Conservation (phyloP, 2,888 invertebrate species). For the Venusia cambrica region DNA sequence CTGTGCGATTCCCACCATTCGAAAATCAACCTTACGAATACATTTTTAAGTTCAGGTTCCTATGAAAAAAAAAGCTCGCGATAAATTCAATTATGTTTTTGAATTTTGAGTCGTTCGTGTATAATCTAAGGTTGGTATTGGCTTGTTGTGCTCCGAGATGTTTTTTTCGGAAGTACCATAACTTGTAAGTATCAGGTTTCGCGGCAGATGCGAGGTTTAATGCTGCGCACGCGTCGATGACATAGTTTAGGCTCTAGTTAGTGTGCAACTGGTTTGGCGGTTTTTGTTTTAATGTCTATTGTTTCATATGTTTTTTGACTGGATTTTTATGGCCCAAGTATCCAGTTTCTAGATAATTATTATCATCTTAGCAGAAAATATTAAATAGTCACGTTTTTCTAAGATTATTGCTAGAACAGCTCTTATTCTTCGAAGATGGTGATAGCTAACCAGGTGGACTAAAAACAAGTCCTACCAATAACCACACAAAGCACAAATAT, state of each 20-base stretch:
- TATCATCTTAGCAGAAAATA: no score
- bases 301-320: constrained; percentile 1
- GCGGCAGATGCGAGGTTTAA: constrained; percentile 62
- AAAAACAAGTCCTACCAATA: no score
- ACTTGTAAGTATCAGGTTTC: constrained; percentile 75
- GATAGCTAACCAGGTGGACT: no score
- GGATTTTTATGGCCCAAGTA: no score
- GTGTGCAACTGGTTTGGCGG: constrained; percentile 10
- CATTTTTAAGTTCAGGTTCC: constrained; percentile 20
- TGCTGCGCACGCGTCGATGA: constrained; percentile 61
- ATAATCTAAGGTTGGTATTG: constrained; percentile 37
- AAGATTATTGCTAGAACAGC: no score
- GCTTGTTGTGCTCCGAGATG: constrained; percentile 22
- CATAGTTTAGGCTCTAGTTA: constrained; percentile 36
- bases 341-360: no score
- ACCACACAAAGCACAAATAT: no score
- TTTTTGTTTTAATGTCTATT: constrained; percentile 13
- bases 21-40: constrained; percentile 11
- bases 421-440: no score
- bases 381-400: no score
- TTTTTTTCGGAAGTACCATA: constrained; percentile 70
- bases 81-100: not conserved
- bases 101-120: constrained; percentile 19
- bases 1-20: constrained; percentile 23
- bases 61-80: not conserved